A percentile compares a stretch with the other conserved stretches of the same genome.
Conservation (phyloP, 2,888 invertebrate genomes). For the Nipponacmea schrenckii region DNA sequence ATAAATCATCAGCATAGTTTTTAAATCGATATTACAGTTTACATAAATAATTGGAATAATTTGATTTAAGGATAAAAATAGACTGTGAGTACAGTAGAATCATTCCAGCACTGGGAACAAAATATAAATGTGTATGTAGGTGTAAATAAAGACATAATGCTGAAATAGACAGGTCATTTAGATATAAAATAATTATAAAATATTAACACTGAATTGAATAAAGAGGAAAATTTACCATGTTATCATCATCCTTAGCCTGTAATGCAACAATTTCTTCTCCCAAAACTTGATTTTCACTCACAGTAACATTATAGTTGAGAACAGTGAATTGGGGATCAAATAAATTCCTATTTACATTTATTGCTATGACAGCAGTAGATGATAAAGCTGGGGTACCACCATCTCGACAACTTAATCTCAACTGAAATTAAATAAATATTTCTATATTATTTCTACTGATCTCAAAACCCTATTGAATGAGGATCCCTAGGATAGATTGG, state of each 20-base stretch:
- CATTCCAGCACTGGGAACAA: too few species aligned
- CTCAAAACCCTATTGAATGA: neutral
- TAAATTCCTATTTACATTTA: constrained; percentile 47
- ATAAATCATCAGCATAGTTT: too few species aligned
- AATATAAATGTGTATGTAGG: too few species aligned
- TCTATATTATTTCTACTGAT: neutral
- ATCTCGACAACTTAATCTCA: constrained; percentile 53
- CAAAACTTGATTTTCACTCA: constrained; percentile 50
- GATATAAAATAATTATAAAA: too few species aligned
- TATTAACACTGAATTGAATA: too few species aligned
- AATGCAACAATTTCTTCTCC: constrained; percentile 43
- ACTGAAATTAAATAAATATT: constrained; percentile 34
- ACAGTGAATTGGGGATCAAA: constrained; percentile 39
- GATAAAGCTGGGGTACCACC: constrained; percentile 51
- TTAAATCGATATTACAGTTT: too few species aligned
- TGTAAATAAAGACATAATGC: too few species aligned
- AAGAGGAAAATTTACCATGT: constrained; percentile 29
- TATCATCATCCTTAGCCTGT: constrained; percentile 49
- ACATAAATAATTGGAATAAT: too few species aligned
- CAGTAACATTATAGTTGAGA: constrained; percentile 38
- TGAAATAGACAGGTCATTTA: too few species aligned
- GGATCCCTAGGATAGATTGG: neutral
- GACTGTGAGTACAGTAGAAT: too few species aligned
- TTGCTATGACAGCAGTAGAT: constrained; percentile 46
- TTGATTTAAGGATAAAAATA: too few species aligned